A percentile compares a stretch with the other conserved stretches of the same genome.
Evolutionary conservation across 2,113 vertebrate genomes (phyloP).

Genomic region (Leiothrix lutea): DNA sequence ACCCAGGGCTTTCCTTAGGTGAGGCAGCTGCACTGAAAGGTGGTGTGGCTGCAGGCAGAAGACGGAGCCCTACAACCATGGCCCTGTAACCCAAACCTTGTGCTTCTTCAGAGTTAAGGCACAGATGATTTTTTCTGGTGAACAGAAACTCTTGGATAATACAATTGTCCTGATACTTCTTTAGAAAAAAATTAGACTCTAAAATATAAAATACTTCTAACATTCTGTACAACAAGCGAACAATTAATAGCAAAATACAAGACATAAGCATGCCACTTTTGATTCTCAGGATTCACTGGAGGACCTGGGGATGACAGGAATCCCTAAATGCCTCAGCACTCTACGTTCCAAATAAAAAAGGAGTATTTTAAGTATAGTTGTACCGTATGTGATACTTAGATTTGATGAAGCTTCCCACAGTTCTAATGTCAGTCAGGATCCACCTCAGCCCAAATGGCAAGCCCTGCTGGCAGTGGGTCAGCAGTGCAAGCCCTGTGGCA

Average conservation of each 20-base stretch:
- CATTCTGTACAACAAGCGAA: background rate
- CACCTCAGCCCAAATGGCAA: background rate
- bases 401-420: background rate
- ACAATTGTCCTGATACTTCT: background rate
- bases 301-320: background rate
- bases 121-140: background rate
- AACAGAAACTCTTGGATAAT: background rate
- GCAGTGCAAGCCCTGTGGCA: background rate
- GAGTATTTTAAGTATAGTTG: background rate
- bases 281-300: background rate
- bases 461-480: background rate
- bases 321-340: background rate
- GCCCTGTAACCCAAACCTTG: background rate
- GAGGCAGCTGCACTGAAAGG: background rate
- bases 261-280: background rate
- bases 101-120: background rate
- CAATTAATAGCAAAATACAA: background rate
- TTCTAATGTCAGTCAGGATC: background rate
- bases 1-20: background rate
- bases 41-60: background rate
- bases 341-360: background rate
- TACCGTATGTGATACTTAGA: accelerated
- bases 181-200: background rate
- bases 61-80: background rate
- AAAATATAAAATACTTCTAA: background rate